phyloP scores from a whole-genome alignment of 37 sponge, comb jelly and placozoan genomes.

The Halisarca cf. caerulea region DNA sequence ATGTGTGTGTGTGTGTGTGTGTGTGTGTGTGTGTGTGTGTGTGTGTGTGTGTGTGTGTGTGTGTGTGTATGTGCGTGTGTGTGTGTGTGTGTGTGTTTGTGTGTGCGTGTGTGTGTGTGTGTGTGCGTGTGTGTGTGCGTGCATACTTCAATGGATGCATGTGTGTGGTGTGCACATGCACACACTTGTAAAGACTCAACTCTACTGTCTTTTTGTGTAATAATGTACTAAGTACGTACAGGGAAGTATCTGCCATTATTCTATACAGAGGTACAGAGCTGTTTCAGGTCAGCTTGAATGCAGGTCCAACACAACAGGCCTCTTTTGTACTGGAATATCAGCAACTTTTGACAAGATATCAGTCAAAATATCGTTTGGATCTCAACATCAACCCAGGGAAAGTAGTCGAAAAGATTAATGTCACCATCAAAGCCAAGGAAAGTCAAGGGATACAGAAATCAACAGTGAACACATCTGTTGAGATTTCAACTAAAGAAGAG shows the following conservation, averaged over 20 bases:
- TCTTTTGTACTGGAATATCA: slow-evolving; percentile 49
- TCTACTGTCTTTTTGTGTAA: not conserved
- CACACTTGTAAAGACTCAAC: too few relatives aligned
- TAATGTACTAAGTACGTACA: slow-evolving; percentile 32
- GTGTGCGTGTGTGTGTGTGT: too few relatives aligned
- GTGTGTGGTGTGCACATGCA: slow-evolving; percentile 14
- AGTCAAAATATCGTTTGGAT: slow-evolving; percentile 25
- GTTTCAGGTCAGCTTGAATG: slow-evolving; percentile 51
- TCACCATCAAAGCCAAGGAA: slow-evolving; percentile 34
- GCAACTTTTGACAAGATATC: slow-evolving; percentile 42
- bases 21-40: too few relatives aligned
- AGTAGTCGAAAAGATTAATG: slow-evolving; percentile 40
- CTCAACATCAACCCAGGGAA: slow-evolving; percentile 62
- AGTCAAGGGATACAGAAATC: slow-evolving; percentile 28
- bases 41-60: too few relatives aligned
- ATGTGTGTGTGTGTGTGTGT: too few relatives aligned
- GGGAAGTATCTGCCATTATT: not conserved
- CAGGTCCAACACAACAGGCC: slow-evolving; percentile 40
- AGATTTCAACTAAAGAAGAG: not conserved
- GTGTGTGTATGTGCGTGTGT: too few relatives aligned
- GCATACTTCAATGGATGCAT: slow-evolving; percentile 26
- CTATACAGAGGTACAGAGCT: slow-evolving; percentile 22
- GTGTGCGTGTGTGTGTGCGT: too few relatives aligned
- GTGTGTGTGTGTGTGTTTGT: too few relatives aligned
- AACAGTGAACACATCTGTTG: slow-evolving; percentile 21